phyloP scores from a whole-genome alignment of 1,140 invertebrate genomes.

The Triops longicaudatus region DNA sequence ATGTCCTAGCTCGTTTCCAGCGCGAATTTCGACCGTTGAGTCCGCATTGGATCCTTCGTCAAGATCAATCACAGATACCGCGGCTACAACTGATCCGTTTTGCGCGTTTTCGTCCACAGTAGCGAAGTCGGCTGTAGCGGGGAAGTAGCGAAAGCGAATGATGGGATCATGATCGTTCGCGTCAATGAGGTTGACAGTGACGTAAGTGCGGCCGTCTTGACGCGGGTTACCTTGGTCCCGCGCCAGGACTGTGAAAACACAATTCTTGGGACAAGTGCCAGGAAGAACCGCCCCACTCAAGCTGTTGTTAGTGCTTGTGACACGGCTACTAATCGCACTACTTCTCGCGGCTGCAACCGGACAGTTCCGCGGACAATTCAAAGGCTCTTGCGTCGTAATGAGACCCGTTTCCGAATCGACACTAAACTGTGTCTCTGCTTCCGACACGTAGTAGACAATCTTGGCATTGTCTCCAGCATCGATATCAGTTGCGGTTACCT shows the following conservation, averaged over 20 bases:
- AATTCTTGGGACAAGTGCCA: conserved; percentile 69
- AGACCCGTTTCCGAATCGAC: conserved; percentile 81
- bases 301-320: conserved; percentile 33
- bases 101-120: conserved; percentile 88
- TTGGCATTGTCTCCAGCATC: conserved; percentile 87
- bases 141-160: conserved; percentile 82
- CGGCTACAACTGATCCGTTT: conserved; percentile 82
- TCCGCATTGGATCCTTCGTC: conserved; percentile 86
- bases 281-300: conserved; percentile 38
- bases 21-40: conserved; percentile 68
- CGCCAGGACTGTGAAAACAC: conserved; percentile 88
- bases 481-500: conserved; percentile 80
- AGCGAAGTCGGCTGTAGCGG: conserved; percentile 67
- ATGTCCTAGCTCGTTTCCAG: conserved; percentile 83
- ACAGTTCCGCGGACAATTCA: conserved; percentile 59
- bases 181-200: conserved; percentile 86
- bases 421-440: conserved; percentile 72
- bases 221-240: conserved; percentile 81
- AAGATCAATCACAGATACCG: conserved; percentile 80
- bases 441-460: conserved; percentile 78
- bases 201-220: conserved; percentile 85
- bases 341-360: neutral
- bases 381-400: conserved; percentile 63
- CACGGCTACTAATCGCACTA: conserved; percentile 38
- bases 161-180: conserved; percentile 91